Conservation (phyloP, 2,888 invertebrate genomes). For the Philereme vetulata region DNA sequence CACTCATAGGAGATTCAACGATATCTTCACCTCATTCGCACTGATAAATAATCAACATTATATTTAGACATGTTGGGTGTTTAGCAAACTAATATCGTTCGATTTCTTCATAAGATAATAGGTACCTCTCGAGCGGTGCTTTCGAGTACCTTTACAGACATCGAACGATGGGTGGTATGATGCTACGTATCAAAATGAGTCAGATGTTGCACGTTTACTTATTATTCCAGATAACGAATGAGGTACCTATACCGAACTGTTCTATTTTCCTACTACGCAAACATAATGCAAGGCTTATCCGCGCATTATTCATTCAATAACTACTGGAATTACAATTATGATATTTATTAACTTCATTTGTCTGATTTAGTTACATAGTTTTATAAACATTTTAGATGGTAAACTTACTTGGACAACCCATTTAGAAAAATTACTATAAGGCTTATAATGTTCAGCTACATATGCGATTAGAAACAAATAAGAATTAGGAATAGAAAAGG, state of each 20-base stretch:
- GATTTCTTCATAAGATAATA: conserved; percentile 11
- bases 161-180: too few relatives aligned
- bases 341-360: too few relatives aligned
- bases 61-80: conserved; percentile 4
- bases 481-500: too few relatives aligned
- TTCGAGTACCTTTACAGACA: too few relatives aligned
- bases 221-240: conserved; percentile 8
- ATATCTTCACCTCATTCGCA: conserved; percentile 13
- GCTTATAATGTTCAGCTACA: too few relatives aligned
- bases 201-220: conserved; percentile 17
- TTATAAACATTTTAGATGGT: too few relatives aligned
- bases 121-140: conserved; percentile 4
- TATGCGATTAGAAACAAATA: too few relatives aligned
- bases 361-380: too few relatives aligned
- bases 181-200: conserved; percentile 16
- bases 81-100: conserved; percentile 7
- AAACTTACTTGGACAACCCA: too few relatives aligned
- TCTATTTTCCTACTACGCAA: neutral
- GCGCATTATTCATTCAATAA: conserved; percentile 1
- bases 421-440: too few relatives aligned
- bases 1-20: conserved; percentile 10
- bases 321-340: neutral
- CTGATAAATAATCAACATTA: conserved; percentile 7
- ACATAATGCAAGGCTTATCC: conserved; percentile 1
- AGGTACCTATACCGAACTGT: neutral